phyloP scores from a whole-genome alignment of 2,113 vertebrate species.

The Neopipo cinnamomea region DNA sequence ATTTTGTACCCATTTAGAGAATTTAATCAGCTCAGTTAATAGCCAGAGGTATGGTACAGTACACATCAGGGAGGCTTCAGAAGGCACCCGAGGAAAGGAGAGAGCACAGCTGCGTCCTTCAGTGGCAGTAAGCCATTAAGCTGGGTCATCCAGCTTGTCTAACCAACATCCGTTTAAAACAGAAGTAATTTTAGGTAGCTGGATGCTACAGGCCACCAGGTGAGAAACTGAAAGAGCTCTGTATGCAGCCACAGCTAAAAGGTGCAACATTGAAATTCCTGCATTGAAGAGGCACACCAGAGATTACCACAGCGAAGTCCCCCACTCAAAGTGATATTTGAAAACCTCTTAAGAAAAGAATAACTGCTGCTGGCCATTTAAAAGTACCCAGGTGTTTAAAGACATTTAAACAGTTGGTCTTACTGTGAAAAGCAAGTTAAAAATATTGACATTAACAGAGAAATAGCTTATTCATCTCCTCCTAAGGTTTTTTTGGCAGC shows the following conservation, averaged over 20 bases:
- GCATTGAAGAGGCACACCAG: neutral
- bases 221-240: neutral
- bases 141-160: neutral
- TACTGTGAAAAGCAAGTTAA: neutral
- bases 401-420: neutral
- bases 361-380: slow-evolving; percentile 15
- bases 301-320: neutral
- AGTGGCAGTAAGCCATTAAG: neutral
- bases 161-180: neutral
- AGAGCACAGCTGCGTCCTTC: neutral
- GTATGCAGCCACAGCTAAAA: neutral
- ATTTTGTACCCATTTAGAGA: neutral
- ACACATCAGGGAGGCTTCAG: neutral
- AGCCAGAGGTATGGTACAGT: neutral
- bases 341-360: neutral
- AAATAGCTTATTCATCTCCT: neutral
- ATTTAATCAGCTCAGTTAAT: neutral
- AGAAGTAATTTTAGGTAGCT: neutral
- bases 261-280: neutral
- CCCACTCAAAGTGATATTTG: neutral
- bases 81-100: neutral
- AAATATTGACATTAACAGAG: neutral
- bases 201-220: neutral
- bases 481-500: neutral
- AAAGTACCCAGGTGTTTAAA: neutral